These are phyloP conservation scores for Sinocyclocheilus grahami DNA, from an alignment of 2,113 vertebrate species.

Conservation along the genomic window DNA sequence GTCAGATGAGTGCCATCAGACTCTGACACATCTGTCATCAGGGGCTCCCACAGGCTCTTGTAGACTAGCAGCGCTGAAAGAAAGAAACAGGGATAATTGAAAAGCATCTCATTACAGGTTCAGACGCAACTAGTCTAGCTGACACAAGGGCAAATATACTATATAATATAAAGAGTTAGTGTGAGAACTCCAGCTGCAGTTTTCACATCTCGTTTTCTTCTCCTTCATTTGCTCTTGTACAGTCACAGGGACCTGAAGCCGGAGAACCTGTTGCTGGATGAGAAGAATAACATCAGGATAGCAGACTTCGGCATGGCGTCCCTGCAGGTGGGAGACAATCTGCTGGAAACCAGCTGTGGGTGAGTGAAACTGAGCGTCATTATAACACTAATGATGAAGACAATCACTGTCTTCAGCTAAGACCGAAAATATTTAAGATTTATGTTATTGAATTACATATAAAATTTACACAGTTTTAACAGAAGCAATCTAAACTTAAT, in stretches of 20 bases:
- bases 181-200: too few species aligned
- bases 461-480: too few species aligned
- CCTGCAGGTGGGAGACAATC: slow-evolving; percentile 58
- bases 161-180: not conserved
- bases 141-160: not conserved
- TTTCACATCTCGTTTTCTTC: not conserved
- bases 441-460: too few species aligned
- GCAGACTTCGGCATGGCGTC: slow-evolving; percentile 60
- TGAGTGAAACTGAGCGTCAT: slow-evolving; percentile 30
- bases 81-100: slow-evolving; percentile 19
- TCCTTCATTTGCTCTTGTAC: not conserved
- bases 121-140: not conserved
- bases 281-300: slow-evolving; percentile 59
- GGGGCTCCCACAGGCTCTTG: not conserved
- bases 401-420: not conserved
- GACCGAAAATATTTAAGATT: too few species aligned
- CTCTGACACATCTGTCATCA: slow-evolving; percentile 39
- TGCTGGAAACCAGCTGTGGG: slow-evolving; percentile 60
- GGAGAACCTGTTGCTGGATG: slow-evolving; percentile 29
- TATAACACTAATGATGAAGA: not conserved
- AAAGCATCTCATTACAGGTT: not conserved
- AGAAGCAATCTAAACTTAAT: too few species aligned
- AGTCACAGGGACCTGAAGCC: slow-evolving; percentile 60
- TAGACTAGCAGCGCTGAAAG: not conserved
- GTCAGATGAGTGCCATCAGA: slow-evolving; percentile 45